Evolutionary conservation across 2,888 invertebrate genomes (phyloP).

Genomic region (Perizoma affinitatum): DNA sequence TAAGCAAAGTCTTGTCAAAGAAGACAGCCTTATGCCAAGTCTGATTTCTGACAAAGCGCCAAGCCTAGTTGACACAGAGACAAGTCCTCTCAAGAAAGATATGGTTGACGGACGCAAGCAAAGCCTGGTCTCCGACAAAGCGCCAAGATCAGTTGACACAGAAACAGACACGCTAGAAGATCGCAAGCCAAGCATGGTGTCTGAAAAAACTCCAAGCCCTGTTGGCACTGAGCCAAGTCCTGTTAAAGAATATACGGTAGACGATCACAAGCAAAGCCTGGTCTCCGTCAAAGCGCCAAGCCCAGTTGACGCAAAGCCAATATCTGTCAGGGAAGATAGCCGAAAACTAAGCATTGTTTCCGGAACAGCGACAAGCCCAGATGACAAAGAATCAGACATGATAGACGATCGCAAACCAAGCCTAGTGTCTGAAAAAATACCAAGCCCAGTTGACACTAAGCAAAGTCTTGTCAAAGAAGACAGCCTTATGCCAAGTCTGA

Average conservation of each 20-base stretch:
- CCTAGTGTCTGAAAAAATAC: conserved; percentile 1
- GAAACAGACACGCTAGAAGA: conserved; percentile 25
- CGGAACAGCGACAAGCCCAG: background rate
- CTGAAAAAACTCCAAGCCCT: conserved; percentile 4
- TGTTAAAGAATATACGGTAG: too few species aligned
- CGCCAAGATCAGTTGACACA: conserved; percentile 21
- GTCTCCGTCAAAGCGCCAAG: too few species aligned
- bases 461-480: conserved; percentile 9
- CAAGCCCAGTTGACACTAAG: background rate
- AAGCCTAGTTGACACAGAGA: conserved; percentile 13
- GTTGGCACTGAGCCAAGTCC: conserved; percentile 1
- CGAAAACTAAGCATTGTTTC: conserved; percentile 15
- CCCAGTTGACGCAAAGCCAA: conserved; percentile 15
- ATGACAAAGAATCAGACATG: conserved; percentile 4
- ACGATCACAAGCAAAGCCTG: too few species aligned
- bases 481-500: conserved; percentile 15
- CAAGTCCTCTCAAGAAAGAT: conserved; percentile 2
- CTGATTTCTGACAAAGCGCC: background rate
- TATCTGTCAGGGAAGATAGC: background rate
- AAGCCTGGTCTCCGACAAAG: conserved; percentile 10
- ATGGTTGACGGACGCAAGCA: conserved; percentile 1
- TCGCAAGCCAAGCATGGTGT: too few species aligned
- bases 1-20: conserved; percentile 13
- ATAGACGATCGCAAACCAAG: conserved; percentile 1
- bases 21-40: too few species aligned